Percentiles rank a stretch among this genome's conserved stretches.
Evolutionary conservation across 2,888 invertebrate species (phyloP).

Genomic region (Leucophenga montana): DNA sequence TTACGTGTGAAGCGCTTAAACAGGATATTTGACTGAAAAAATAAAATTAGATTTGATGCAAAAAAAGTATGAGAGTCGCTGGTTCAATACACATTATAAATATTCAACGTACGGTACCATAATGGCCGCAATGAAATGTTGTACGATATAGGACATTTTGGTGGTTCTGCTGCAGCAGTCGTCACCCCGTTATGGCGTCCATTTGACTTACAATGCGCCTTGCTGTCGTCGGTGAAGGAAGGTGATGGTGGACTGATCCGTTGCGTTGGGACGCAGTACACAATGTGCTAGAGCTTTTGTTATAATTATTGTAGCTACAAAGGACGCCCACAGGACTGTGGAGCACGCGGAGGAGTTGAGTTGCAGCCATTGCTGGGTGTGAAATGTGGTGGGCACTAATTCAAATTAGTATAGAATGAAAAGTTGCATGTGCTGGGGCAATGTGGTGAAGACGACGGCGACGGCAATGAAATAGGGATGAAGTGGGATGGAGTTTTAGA

Average conservation of each 20-base stretch:
- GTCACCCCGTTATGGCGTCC: background rate
- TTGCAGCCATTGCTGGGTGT: conserved; percentile 21
- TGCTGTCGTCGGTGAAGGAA: conserved; percentile 7
- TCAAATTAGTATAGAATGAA: conserved; percentile 54
- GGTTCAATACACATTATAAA: conserved; percentile 49
- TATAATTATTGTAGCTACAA: conserved; percentile 53
- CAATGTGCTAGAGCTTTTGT: conserved; percentile 44
- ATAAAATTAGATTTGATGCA: background rate
- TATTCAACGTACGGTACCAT: conserved; percentile 52
- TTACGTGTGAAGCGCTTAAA: too few species aligned
- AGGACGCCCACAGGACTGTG: conserved; percentile 7
- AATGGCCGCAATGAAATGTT: conserved; percentile 59
- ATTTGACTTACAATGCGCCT: background rate
- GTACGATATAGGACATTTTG: conserved; percentile 62
- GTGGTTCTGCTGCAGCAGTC: conserved; percentile 43
- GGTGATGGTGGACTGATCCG: background rate
- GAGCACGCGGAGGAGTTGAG: background rate
- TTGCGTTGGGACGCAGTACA: too few species aligned
- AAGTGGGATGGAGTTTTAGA: background rate
- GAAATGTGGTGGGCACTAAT: conserved; percentile 55
- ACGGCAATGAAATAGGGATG: too few species aligned
- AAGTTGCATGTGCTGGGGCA: too few species aligned
- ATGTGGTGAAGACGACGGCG: background rate
- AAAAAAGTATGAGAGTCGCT: too few species aligned
- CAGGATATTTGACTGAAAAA: background rate